Base-by-base conservation (phyloP, 2,113 vertebrate genomes). In the Prietella phreatophila region DNA sequence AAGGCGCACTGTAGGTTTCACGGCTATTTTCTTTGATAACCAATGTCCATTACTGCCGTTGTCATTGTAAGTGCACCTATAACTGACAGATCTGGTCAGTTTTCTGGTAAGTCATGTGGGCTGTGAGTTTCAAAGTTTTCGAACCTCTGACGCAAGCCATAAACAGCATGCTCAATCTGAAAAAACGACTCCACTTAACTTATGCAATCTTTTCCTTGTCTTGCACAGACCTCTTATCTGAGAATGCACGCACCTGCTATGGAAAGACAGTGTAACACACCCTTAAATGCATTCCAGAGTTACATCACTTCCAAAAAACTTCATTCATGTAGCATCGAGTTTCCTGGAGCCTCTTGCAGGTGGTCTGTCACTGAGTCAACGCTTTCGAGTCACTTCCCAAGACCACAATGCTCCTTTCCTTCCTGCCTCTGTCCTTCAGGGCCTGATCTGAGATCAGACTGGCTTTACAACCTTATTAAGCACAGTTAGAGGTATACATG, bases 321-420 rank as follows among this genome's bases (percentile, higher is more conserved):
- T 87, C 67, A 60, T 83, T 84, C 7, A 55, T 36, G 42, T 86
- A 60, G 39, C n/a, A 47, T 39, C 25, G 63, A 81, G 82, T 85
- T 87, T 90, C 89, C 88, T 89, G 83, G 71, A 83, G 67, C 61
- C 78, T 58, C 4, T 17, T 39, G 56, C 83, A 90, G 80, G 55
- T 65, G 39, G 82, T 83, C 47, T 20, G 69, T 73, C 87, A 82
- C 65, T 47, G 33, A 84, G 85, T 53, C 85, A 82, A 71, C 84
- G 10, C 61, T 87, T 73, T 14, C 33, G 22, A 78, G 79, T 80
- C 88, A 87, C 58, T 83, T 89, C 90, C 87, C 90, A 5, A 55
- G 67, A 87, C 63, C 73, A 73, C 82, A 84, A 83, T 82, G n/a
- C 36, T 39, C 47, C 47, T 90, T 80, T 88, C 87, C 89, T 86